Evolutionary conservation across 2,888 invertebrate genomes (phyloP).

Genomic region (Dolichomitus sp.): DNA sequence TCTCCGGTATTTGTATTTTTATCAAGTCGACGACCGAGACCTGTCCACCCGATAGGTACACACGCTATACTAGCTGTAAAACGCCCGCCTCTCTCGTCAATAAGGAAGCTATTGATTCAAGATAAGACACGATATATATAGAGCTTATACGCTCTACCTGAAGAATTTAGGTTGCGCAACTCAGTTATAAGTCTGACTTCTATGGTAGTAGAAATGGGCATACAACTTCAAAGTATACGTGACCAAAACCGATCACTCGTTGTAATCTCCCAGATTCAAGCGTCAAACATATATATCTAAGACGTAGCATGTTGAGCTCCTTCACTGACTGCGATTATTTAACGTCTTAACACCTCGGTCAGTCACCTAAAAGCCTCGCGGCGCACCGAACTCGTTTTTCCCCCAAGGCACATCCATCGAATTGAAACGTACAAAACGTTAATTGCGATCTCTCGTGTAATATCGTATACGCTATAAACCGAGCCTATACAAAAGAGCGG

Average conservation of each 20-base stretch:
- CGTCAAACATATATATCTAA: slow-evolving; percentile 18
- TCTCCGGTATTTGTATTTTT: slow-evolving; percentile 71
- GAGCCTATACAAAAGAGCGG: slow-evolving; percentile 1
- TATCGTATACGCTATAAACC: slow-evolving; percentile 6
- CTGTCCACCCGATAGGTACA: slow-evolving; percentile 60
- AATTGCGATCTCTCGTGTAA: slow-evolving; percentile 50
- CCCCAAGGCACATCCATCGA: slow-evolving; percentile 36
- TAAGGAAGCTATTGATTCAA: slow-evolving; percentile 77
- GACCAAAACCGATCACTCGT: slow-evolving; percentile 22
- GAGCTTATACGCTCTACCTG: slow-evolving; percentile 10
- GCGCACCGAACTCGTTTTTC: slow-evolving; percentile 20
- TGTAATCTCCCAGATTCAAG: slow-evolving; percentile 37
- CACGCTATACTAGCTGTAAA: slow-evolving; percentile 28
- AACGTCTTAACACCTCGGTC: slow-evolving; percentile 64
- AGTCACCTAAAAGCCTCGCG: slow-evolving; percentile 37
- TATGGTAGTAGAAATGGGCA: background rate
- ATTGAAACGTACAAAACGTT: slow-evolving; percentile 66
- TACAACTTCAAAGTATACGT: background rate
- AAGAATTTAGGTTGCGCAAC: slow-evolving; percentile 63
- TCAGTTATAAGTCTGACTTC: slow-evolving; percentile 21
- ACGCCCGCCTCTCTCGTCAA: slow-evolving; percentile 67
- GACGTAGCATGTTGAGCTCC: slow-evolving; percentile 14
- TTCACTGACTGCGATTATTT: slow-evolving; percentile 51
- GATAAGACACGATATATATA: slow-evolving; percentile 69
- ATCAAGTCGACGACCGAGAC: slow-evolving; percentile 64